Percentiles rank a stretch among this genome's conserved stretches.
phyloP scores from a whole-genome alignment of 2,888 invertebrate genomes.

The Notodonta ziczac region DNA sequence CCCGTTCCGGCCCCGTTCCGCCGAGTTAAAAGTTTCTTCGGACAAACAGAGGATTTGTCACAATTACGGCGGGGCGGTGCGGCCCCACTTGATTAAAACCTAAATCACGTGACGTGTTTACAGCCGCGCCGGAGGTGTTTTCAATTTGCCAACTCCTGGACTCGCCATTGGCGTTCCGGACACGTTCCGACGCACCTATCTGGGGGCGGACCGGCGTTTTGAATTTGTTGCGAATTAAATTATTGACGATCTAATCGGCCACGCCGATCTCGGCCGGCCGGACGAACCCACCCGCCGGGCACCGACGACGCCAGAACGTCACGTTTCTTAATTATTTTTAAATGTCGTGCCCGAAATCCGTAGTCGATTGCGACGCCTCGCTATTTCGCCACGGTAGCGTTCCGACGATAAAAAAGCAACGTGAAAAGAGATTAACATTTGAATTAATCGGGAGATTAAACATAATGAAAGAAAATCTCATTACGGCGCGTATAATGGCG shows the following conservation, averaged over 20 bases:
- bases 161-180: slow-evolving; percentile 80
- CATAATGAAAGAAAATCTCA: slow-evolving; percentile 85
- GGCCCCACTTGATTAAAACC: slow-evolving; percentile 85
- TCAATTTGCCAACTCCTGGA: slow-evolving; percentile 82
- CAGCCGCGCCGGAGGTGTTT: slow-evolving; percentile 83
- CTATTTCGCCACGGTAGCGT: slow-evolving; percentile 69
- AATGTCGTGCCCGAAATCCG: slow-evolving; percentile 69
- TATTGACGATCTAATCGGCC: slow-evolving; percentile 80
- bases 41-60: slow-evolving; percentile 85
- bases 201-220: slow-evolving; percentile 75
- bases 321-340: slow-evolving; percentile 80
- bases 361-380: slow-evolving; percentile 59
- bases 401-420: slow-evolving; percentile 71
- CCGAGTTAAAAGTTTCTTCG: slow-evolving; percentile 83
- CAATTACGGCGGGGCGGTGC: slow-evolving; percentile 81
- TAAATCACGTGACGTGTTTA: slow-evolving; percentile 85
- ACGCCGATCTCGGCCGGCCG: slow-evolving; percentile 56
- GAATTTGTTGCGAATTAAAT: slow-evolving; percentile 84
- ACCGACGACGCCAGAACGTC: slow-evolving; percentile 51
- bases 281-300: slow-evolving; percentile 43
- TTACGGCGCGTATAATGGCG: slow-evolving; percentile 81
- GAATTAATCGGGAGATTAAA: slow-evolving; percentile 85
- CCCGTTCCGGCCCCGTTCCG: slow-evolving; percentile 75
- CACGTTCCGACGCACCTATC: slow-evolving; percentile 80
- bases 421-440: slow-evolving; percentile 83